phyloP scores from a whole-genome alignment of 2,797 vertebrate species.

The Chloroceryle amazona region DNA sequence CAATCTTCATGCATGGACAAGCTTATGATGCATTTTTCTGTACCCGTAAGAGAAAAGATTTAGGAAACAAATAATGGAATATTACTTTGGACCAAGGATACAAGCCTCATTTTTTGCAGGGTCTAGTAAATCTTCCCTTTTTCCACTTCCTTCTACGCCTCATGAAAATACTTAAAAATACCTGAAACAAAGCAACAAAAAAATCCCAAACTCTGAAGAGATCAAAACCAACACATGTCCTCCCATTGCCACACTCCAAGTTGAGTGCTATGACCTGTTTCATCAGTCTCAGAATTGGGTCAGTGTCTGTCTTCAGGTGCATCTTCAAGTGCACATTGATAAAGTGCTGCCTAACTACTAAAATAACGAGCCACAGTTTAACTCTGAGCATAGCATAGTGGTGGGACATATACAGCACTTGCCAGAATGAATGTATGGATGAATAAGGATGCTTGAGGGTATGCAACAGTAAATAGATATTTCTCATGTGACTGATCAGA shows the following conservation, averaged over 20 bases:
- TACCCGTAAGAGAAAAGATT: background rate
- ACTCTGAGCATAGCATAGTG: background rate
- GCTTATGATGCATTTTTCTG: background rate
- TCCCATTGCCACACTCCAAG: background rate
- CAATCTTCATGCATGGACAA: background rate
- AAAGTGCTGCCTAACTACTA: background rate
- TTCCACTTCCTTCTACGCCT: background rate
- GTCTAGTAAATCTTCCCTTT: background rate
- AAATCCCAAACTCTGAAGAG: background rate
- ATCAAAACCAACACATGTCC: background rate
- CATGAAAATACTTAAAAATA: background rate
- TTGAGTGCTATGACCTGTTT: background rate
- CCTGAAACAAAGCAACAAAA: background rate
- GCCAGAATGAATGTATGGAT: conserved; percentile 4
- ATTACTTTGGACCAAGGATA: background rate
- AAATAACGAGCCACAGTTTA: background rate
- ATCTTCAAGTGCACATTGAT: background rate
- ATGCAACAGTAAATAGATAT: conserved; percentile 83
- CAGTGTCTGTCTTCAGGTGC: background rate
- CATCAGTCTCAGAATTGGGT: background rate
- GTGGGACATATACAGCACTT: background rate
- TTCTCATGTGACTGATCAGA: conserved; percentile 70
- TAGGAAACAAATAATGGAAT: background rate
- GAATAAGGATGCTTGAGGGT: conserved; percentile 77
- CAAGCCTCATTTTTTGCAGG: background rate